Conservation (phyloP, 2,888 invertebrate species). For the Heliconius aoede region DNA sequence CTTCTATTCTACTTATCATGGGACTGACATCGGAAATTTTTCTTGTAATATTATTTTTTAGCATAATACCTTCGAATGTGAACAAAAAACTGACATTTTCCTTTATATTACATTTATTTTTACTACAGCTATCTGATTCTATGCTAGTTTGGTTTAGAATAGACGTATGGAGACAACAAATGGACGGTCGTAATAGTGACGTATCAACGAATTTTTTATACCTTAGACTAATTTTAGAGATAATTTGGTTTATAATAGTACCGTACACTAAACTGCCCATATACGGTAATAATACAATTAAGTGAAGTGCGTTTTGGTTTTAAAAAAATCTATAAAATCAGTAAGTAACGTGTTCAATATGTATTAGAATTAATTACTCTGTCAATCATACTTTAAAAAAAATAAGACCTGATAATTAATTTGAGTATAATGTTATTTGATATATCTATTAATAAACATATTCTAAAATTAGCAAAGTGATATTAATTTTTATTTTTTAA, state of each 20-base stretch:
- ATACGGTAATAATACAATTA: not conserved
- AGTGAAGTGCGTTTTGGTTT: not conserved
- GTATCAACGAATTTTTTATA: conserved; percentile 7
- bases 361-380: too few species aligned
- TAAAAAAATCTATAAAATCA: too few species aligned
- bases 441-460: too few species aligned
- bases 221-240: conserved; percentile 33
- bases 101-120: conserved; percentile 34
- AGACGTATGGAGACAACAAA: not conserved
- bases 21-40: conserved; percentile 31
- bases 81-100: conserved; percentile 27
- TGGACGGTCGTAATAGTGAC: not conserved
- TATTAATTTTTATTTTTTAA: too few species aligned
- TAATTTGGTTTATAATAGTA: conserved; percentile 22
- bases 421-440: too few species aligned
- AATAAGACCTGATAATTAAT: too few species aligned
- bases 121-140: conserved; percentile 37
- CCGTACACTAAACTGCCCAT: conserved; percentile 24
- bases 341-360: too few species aligned
- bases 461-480: too few species aligned
- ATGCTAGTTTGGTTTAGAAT: conserved; percentile 31
- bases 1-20: conserved; percentile 39
- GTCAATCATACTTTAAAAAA: too few species aligned
- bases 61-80: conserved; percentile 21
- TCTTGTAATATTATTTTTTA: conserved; percentile 28